Evolutionary conservation across 1,140 invertebrate species (phyloP).

Genomic region (Drepana arcuata): DNA sequence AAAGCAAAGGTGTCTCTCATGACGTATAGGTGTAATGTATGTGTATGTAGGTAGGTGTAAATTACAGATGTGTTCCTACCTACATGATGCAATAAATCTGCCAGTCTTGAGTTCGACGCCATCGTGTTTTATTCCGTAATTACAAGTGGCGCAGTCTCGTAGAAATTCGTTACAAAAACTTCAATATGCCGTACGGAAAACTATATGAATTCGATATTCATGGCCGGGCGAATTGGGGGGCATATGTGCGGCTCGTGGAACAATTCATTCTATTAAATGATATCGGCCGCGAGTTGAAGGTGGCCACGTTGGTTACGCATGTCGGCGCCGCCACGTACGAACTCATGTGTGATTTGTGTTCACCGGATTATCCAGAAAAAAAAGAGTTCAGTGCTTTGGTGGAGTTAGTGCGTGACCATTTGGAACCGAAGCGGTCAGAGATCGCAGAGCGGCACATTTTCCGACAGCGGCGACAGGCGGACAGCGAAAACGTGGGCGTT

Average conservation of each 20-base stretch:
- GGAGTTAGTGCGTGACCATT: slow-evolving; percentile 23
- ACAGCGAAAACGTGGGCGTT: slow-evolving; percentile 3
- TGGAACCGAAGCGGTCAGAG: slow-evolving; percentile 27
- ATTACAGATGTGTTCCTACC: not conserved
- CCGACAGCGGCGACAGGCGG: slow-evolving; percentile 21
- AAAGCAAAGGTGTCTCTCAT: too few relatives aligned
- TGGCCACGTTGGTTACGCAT: slow-evolving; percentile 17
- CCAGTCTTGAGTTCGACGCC: not conserved
- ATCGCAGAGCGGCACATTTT: slow-evolving; percentile 34
- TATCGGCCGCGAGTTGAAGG: slow-evolving; percentile 8
- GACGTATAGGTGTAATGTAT: not conserved
- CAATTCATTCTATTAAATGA: slow-evolving; percentile 16
- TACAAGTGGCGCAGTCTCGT: not conserved
- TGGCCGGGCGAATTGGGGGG: slow-evolving; percentile 9
- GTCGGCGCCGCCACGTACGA: slow-evolving; percentile 10
- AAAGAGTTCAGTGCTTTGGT: slow-evolving; percentile 18
- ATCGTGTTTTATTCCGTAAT: not conserved
- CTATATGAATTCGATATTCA: not conserved
- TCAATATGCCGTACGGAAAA: not conserved
- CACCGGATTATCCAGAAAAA: slow-evolving; percentile 13
- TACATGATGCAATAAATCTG: not conserved
- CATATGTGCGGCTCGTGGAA: slow-evolving; percentile 19
- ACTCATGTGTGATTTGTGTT: slow-evolving; percentile 23
- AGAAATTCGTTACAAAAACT: not conserved
- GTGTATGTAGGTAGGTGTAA: not conserved